These are phyloP conservation scores for Luscinia luscinia DNA, from an alignment of 2,797 vertebrate species.

Conservation along the genomic window DNA sequence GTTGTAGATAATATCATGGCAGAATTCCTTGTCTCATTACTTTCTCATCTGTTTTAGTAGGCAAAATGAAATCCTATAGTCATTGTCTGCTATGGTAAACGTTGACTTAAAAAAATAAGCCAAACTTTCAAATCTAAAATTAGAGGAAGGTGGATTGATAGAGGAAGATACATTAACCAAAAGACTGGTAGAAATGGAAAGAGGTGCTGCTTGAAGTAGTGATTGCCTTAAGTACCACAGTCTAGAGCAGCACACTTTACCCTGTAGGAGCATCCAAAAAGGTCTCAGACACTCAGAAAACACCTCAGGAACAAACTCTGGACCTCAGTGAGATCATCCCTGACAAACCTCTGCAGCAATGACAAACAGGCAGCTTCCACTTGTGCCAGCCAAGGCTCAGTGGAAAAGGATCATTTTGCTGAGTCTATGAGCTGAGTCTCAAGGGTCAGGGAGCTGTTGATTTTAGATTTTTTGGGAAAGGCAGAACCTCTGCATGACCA, in stretches of 20 bases:
- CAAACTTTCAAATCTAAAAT: not conserved
- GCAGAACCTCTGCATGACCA: not conserved
- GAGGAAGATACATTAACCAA: not conserved
- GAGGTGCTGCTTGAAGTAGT: not conserved
- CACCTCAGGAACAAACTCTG: not conserved
- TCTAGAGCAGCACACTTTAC: not conserved
- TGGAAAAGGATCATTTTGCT: not conserved
- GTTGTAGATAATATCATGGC: not conserved
- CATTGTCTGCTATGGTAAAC: not conserved
- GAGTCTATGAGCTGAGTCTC: not conserved
- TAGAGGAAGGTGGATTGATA: not conserved
- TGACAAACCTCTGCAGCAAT: not conserved
- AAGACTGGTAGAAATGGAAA: not conserved
- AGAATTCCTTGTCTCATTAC: not conserved
- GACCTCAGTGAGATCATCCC: not conserved
- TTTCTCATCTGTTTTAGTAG: not conserved
- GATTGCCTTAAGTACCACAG: not conserved
- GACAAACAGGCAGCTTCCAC: not conserved
- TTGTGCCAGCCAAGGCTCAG: not conserved
- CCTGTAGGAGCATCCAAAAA: not conserved
- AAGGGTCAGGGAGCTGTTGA: not conserved
- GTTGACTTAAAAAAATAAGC: not conserved
- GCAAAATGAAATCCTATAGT: not conserved
- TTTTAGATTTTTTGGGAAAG: not conserved
- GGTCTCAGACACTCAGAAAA: not conserved